Percentiles rank a stretch among this genome's conserved stretches.
phyloP scores from a whole-genome alignment of 1,140 invertebrate genomes.

The Cardiocondyla obscurior region DNA sequence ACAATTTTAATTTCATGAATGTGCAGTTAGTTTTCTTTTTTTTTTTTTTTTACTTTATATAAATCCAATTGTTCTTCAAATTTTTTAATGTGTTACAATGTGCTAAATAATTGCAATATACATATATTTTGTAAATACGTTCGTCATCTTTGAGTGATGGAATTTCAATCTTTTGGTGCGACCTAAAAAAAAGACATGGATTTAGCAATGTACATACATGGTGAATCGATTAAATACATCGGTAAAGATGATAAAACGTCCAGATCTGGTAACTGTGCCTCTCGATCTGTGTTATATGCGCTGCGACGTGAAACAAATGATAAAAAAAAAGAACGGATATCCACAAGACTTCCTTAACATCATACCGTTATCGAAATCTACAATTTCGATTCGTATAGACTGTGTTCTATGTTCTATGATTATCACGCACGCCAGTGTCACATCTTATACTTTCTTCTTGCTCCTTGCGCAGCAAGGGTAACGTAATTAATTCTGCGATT shows the following conservation, averaged over 20 bases:
- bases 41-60: not conserved
- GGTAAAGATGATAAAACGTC: not conserved
- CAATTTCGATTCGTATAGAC: not conserved
- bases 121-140: not conserved
- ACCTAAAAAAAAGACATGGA: not conserved
- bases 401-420: not conserved
- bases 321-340: not conserved
- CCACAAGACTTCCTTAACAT: not conserved
- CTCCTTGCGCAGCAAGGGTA: slow-evolving; percentile 66
- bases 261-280: slow-evolving; percentile 61
- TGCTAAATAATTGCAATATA: not conserved
- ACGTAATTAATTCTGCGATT: slow-evolving; percentile 82
- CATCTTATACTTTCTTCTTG: slow-evolving; percentile 81
- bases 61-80: not conserved
- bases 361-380: not conserved
- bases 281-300: slow-evolving; percentile 61
- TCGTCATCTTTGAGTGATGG: not conserved
- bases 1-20: not conserved
- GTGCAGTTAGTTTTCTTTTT: not conserved
- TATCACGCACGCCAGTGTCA: slow-evolving; percentile 75
- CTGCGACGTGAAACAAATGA: slow-evolving; percentile 47
- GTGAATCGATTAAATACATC: not conserved
- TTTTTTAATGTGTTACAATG: not conserved
- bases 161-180: not conserved
- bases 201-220: not conserved